phyloP scores from a whole-genome alignment of 2,113 vertebrate species.

The human (Homo sapiens) region DNA sequence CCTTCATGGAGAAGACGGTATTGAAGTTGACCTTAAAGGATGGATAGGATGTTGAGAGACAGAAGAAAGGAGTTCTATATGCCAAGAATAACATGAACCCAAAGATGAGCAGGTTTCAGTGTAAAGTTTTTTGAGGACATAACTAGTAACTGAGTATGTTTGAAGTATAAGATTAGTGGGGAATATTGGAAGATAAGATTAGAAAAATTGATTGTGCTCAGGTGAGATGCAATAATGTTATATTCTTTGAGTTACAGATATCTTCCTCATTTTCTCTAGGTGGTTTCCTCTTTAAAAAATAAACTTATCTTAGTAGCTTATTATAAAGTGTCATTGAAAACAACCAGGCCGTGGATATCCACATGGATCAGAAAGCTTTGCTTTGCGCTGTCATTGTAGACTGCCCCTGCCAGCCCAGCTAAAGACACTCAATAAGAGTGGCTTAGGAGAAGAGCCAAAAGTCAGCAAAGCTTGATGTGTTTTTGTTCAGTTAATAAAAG shows the following conservation, averaged over 20 bases:
- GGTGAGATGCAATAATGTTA: not conserved
- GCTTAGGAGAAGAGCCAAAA: not conserved
- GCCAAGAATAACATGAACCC: not conserved
- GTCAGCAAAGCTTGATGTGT: not conserved
- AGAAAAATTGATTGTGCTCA: not conserved
- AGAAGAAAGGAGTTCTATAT: not conserved
- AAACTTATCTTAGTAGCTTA: not conserved
- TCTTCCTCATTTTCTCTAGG: not conserved
- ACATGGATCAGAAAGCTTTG: not conserved
- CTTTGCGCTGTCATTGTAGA: not conserved
- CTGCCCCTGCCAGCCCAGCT: not conserved
- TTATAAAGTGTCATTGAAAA: not conserved
- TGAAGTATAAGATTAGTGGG: not conserved
- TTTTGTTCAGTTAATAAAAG: not conserved
- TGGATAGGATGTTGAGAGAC: not conserved
- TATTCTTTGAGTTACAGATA: not conserved
- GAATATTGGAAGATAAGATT: not conserved
- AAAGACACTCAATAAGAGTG: not conserved
- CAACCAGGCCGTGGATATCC: not conserved
- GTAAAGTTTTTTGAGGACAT: not conserved
- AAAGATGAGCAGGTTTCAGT: not conserved
- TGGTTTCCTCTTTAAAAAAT: slow-evolving; percentile 19
- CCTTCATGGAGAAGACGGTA: not conserved
- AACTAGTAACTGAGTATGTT: not conserved
- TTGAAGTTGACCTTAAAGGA: not conserved